Evolutionary conservation across 2,113 vertebrate species (phyloP), one percentile per base, ranked within the genome.

Genomic region (Hyaena hyaena): DNA sequence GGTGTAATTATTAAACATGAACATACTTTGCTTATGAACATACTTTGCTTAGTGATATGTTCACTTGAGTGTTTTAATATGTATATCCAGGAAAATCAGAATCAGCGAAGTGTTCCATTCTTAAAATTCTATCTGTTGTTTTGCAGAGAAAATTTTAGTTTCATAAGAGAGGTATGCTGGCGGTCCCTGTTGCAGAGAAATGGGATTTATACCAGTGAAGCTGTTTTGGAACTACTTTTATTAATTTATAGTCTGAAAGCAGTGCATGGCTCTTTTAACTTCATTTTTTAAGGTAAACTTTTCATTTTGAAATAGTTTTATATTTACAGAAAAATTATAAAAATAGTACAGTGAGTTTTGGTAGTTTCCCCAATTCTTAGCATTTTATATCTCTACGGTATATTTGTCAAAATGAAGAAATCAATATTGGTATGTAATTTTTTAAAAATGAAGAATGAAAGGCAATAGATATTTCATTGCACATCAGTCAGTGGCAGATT

Each of bases 261-360:
- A 88, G 28, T 28, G 12, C 12, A 50, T 83, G 4, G 8, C 16
- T 79, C 96, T 87, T 81, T 77, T 58, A 5, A 71, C n/a, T 79
- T 89, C 21, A 58, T 66, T 61, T 85, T 91, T 85, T 33, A 45
- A 87, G 83, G n/a, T 84, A 24, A 88, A 90, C 15, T 48, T 58
- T 94, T 97, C 14, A 68, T 61, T 95, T 80, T 95, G 21, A n/a
- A 88, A 94, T 91, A 83, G 68, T 77, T 89, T 96, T 91, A 73
- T 31, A 39, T 74, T 79, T 61, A 68, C 10, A 31, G 19, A 93
- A 73, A 90, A 96, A 10, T 35, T 93, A 2, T 85, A 89, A 91
- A 87, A 89, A 66, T 81, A 55, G 24, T 80, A 76, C 26, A 39
- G 48, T 43, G 6, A 68, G 23, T 90, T 94, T 3, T 8, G 71